Base-by-base conservation (phyloP, 2,113 vertebrate genomes). In the Ophthalmolycus amberensis region DNA sequence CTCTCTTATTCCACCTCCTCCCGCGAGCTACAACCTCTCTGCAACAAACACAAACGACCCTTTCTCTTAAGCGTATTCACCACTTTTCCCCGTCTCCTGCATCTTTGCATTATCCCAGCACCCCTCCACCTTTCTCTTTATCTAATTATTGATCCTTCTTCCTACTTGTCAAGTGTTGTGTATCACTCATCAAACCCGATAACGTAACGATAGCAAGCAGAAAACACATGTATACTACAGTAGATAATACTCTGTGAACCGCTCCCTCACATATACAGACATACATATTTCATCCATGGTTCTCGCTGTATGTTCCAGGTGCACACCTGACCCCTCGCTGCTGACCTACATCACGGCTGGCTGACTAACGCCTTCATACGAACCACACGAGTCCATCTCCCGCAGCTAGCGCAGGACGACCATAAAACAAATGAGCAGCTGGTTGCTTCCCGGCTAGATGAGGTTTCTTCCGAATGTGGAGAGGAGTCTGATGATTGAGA, bases 291-390 rank as follows among this genome's bases (percentile, higher is more conserved):
- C 18, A 37, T 73, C 9, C 25, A 10, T 65, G 12, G 27, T 20
- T 25, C 37, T 44, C n/a, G 0, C 37, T 63, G 20, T 59, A 11
- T 42, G 38, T 67, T 84, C 32, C 65, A 58, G 29, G 32, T 44
- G 25, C 58, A 75, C 88, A 85, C 76, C 88, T 91, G 87, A 80
- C 72, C 74, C 65, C 12, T 44, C 27, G 54, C 58, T 59, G 65
- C 66, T 84, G 83, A 82, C 80, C 81, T 83, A 71, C 75, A 80
- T 89, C 75, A 34, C 5, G 56, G 37, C 70, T 69, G 77, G 71
- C 75, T 66, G 64, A 80, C 75, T 86, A 67, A 64, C 58, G 66
- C 69, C 1, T 34, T 66, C 48, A 67, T 11, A 29, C 15, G 42
- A 58, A 16, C 68, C 68, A 79, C 34, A 38, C 6, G 50, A 44